Conservation (phyloP, 1,140 invertebrate species). For the Cotesia chilonis region DNA sequence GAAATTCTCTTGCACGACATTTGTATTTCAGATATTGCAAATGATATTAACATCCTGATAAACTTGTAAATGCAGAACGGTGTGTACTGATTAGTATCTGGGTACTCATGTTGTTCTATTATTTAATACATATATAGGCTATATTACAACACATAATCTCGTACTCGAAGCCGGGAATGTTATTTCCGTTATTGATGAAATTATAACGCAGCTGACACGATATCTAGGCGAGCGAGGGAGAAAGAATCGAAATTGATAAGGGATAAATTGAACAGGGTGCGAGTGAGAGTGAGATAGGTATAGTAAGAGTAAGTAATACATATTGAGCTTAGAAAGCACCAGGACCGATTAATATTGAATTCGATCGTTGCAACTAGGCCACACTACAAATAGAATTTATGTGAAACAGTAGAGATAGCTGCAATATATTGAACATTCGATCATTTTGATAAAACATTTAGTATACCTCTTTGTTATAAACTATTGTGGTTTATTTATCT, state of each 20-base stretch:
- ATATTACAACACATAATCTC: constrained; percentile 23
- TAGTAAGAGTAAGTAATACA: not conserved
- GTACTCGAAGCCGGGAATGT: constrained; percentile 17
- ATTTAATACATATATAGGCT: not conserved
- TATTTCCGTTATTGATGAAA: constrained; percentile 31
- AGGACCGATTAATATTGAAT: constrained; percentile 32
- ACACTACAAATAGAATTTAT: constrained; percentile 32
- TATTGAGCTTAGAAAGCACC: constrained; percentile 28
- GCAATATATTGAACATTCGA: constrained; percentile 17
- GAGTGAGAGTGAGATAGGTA: constrained; percentile 2
- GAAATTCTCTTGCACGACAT: not conserved
- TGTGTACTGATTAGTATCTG: constrained; percentile 8
- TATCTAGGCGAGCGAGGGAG: not conserved
- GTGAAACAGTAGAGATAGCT: constrained; percentile 15
- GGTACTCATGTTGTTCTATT: constrained; percentile 7
- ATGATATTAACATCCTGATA: constrained; percentile 23
- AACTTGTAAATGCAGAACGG: not conserved
- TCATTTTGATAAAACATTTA: constrained; percentile 24
- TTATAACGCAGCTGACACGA: constrained; percentile 7
- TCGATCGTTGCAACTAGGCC: constrained; percentile 30
- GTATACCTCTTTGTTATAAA: not conserved
- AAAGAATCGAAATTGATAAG: no score
- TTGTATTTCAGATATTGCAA: constrained; percentile 24
- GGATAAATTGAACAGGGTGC: not conserved
- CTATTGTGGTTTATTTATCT: not conserved